Conservation (phyloP, 92 coral and sea anemone species). For the Parazoanthus atlanticus region DNA sequence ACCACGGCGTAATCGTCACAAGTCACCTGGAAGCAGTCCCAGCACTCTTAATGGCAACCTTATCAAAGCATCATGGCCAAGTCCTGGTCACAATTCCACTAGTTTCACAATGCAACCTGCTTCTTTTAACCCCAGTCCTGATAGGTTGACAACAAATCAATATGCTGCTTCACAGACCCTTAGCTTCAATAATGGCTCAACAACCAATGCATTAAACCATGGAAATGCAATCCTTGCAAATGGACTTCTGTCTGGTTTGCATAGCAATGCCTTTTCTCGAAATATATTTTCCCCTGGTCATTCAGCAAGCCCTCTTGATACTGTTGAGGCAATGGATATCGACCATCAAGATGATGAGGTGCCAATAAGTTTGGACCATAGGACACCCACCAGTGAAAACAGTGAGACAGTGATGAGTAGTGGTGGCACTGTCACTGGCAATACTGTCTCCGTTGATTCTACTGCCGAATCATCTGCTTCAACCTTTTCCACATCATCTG, state of each 20-base stretch:
- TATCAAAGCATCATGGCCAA: constrained; percentile 44
- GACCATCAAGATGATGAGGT: constrained; percentile 57
- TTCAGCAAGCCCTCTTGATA: constrained; percentile 30
- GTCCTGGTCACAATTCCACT: constrained; percentile 16
- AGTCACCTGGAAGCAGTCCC: constrained; percentile 7
- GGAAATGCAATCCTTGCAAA: constrained; percentile 10
- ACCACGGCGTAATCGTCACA: constrained; percentile 36
- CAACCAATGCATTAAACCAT: neutral
- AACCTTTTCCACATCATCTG: neutral
- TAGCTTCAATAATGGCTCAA: neutral
- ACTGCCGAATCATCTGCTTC: constrained; percentile 4
- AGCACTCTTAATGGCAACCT: constrained; percentile 32
- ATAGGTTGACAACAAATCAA: constrained; percentile 31
- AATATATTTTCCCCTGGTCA: constrained; percentile 29
- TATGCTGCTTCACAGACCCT: constrained; percentile 2
- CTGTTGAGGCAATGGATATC: constrained; percentile 69
- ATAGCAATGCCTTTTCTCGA: neutral
- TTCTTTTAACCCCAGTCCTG: constrained; percentile 43
- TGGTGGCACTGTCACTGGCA: neutral
- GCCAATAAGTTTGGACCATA: constrained; percentile 13
- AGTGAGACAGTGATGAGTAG: neutral
- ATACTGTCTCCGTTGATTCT: neutral
- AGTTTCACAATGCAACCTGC: constrained; percentile 24
- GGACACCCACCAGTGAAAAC: neutral
- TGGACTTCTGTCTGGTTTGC: constrained; percentile 29